Evolutionary conservation across 2,113 vertebrate species (phyloP).

Genomic region (Trochalopteron elliotii): DNA sequence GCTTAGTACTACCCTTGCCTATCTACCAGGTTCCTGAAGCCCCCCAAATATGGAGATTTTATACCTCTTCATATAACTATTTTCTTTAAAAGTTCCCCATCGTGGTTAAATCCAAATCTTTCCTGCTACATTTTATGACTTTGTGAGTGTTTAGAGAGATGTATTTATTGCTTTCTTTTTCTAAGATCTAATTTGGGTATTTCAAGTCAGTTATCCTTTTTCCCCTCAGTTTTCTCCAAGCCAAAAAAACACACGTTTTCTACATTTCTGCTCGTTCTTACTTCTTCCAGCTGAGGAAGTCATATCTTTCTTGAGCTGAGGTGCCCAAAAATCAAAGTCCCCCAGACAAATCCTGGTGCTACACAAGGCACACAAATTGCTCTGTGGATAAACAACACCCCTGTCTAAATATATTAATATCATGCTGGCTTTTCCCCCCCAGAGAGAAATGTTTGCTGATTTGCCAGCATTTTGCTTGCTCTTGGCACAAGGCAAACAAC

Average conservation of each 20-base stretch:
- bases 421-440: neutral
- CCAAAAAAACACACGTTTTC: neutral
- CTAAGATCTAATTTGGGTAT: neutral
- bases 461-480: conserved; percentile 16
- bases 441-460: neutral
- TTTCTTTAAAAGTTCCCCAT: neutral
- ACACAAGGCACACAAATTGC: neutral
- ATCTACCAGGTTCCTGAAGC: neutral
- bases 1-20: neutral
- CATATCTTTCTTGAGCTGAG: neutral
- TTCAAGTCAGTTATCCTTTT: neutral
- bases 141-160: neutral
- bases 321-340: neutral
- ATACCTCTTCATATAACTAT: neutral
- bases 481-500: neutral
- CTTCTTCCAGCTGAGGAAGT: neutral
- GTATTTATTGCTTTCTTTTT: neutral
- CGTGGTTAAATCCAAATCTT: neutral
- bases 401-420: conserved; percentile 7
- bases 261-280: neutral
- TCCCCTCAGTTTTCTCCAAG: neutral
- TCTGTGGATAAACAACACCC: neutral
- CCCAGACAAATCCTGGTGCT: neutral
- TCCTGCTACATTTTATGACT: neutral
- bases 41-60: neutral